Evolutionary conservation across 1,140 invertebrate species (phyloP), one percentile per base, ranked within the genome.

Genomic region (Scaptomyza hsui): DNA sequence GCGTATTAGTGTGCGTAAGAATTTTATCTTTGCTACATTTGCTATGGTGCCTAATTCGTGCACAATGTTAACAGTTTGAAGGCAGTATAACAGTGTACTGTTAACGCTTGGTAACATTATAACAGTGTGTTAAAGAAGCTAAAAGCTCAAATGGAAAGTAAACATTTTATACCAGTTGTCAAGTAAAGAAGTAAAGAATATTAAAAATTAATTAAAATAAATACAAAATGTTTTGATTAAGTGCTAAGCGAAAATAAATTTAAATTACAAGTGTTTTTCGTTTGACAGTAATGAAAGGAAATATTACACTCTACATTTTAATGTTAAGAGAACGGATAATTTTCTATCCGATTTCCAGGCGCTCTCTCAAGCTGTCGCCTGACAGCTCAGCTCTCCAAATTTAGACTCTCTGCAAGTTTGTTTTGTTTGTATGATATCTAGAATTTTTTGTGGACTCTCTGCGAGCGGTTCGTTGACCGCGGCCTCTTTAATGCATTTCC

Each of bases 391-490:
- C 10, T 26, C 9, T 15, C n/a, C 13, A 41, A 13, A 37, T 9
- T 6, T 41, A 9, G n/a, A 19, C 42, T 69, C 69, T 67, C 61
- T 68, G 4, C 29, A n/a, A 13, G 15, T 52, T 47, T 61, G 48
- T 61, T 65, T 60, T 67, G 45, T 59, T 60, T 68, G 45, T 9
- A 12, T 26, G 52, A 42, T 44, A 53, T 24, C 16, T 21, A 21
- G 4, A 37, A 26, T 53, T 15, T 21, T 9, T 55, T 55, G 42
- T n/a, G 19, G n/a, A 55, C 59, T 70, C 57, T 62, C 51, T 62
- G 55, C 49, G 56, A 78, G 71, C 48, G 74, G 81, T 86, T 88
- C 81, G 80, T 88, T 86, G 81, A 86, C 81, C 82, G 41, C 77
- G 60, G 56, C 64, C 60, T 59, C 51, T 56, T 47, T 60, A 49